phyloP scores from a whole-genome alignment of 2,888 invertebrate genomes.

The Tuberolachnus salignus region DNA sequence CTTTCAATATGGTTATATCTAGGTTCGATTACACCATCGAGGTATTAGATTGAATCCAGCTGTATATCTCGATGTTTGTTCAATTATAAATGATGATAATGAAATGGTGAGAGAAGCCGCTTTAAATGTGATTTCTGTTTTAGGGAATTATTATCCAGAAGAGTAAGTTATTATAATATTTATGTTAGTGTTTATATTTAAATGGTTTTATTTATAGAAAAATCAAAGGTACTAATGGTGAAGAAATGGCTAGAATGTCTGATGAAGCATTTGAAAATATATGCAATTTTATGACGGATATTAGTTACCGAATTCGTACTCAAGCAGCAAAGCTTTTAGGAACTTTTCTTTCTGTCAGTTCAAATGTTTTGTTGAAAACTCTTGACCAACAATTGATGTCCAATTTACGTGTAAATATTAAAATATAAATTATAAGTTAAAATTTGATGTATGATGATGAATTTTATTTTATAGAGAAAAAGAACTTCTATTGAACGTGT shows the following conservation, averaged over 20 bases:
- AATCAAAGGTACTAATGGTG: slow-evolving; percentile 61
- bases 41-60: slow-evolving; percentile 76
- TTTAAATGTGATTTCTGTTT: slow-evolving; percentile 81
- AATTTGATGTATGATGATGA: neutral
- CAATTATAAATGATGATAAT: slow-evolving; percentile 87
- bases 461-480: slow-evolving; percentile 70
- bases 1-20: slow-evolving; percentile 27
- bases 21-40: slow-evolving; percentile 75
- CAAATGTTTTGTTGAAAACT: slow-evolving; percentile 91
- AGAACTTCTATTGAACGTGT: slow-evolving; percentile 84
- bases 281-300: slow-evolving; percentile 90
- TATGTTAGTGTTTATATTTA: slow-evolving; percentile 1
- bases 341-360: slow-evolving; percentile 83
- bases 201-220: slow-evolving; percentile 16
- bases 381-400: slow-evolving; percentile 97
- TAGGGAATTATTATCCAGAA: slow-evolving; percentile 87
- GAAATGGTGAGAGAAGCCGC: slow-evolving; percentile 90
- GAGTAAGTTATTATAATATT: slow-evolving; percentile 67
- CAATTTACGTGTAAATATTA: slow-evolving; percentile 76
- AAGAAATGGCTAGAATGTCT: slow-evolving; percentile 84
- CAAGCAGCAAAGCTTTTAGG: slow-evolving; percentile 86
- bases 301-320: slow-evolving; percentile 85
- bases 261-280: slow-evolving; percentile 97
- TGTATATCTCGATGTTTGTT: slow-evolving; percentile 74
- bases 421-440: neutral